Conservation (phyloP, 2,113 vertebrate species). For the Platycercus adscitus region DNA sequence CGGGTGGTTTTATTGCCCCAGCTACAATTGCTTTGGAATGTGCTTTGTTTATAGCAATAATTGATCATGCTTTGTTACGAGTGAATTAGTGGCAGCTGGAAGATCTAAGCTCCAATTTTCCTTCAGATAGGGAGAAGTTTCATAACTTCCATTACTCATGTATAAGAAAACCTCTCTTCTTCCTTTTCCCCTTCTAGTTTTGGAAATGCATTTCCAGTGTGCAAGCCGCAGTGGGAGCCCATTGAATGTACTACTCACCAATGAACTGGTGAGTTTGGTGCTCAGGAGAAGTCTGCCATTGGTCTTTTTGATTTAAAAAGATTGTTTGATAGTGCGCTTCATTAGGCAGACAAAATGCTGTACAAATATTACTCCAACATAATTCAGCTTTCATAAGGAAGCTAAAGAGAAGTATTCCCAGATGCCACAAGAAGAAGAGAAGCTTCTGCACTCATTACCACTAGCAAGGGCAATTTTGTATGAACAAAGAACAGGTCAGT, state of each 20-base stretch:
- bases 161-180: not conserved
- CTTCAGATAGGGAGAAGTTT: not conserved
- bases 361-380: not conserved
- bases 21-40: constrained; percentile 45
- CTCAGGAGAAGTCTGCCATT: not conserved
- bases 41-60: constrained; percentile 56
- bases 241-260: not conserved
- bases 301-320: not conserved
- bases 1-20: constrained; percentile 37
- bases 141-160: not conserved
- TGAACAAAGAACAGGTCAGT: not conserved
- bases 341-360: not conserved
- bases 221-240: not conserved
- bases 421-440: not conserved
- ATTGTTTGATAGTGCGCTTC: not conserved
- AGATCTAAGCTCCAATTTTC: constrained; percentile 41
- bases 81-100: constrained; percentile 42
- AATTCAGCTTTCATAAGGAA: constrained; percentile 1
- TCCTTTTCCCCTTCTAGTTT: not conserved
- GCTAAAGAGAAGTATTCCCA: not conserved
- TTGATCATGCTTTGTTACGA: constrained; percentile 52
- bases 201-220: not conserved
- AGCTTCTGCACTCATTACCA: not conserved
- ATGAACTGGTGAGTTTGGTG: not conserved
- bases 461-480: not conserved